Base-by-base conservation (phyloP, 92 coral and sea anemone genomes). In the Desmophyllum pertusum region DNA sequence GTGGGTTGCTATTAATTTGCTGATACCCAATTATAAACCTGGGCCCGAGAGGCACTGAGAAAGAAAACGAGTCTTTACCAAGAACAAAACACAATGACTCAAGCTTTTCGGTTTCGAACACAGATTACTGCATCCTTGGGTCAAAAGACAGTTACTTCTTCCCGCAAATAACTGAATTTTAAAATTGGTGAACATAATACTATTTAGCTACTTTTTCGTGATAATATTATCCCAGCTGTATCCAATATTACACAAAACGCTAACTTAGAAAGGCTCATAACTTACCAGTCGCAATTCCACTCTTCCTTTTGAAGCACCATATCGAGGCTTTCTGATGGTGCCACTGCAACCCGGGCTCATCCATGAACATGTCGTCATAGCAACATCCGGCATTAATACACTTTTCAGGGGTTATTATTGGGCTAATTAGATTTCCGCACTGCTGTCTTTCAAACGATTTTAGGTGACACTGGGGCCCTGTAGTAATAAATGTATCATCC, bases 281-380 rank as follows among this genome's bases (percentile, higher is more conserved):
- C 79, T 52, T 75, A 55, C 79, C 43, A 18, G 39, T n/a, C 18
- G 63, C 62, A 5, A 27, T n/a, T 6, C 3, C 23, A 3, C 45
- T 63, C 71, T 59, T 61, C 23, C 18, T 65, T 5, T 65, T 62
- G 70, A 88, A 90, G 84, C 93, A 90, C 91, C 93, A 90, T 72
- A 79, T 75, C 46, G 70, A 52, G 40, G 84, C 91, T 6, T 90
- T 62, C 5, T 63, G 41, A 75, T 53, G 61, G 88, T 81, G 55
- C 80, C 81, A 80, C 29, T 71, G 77, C 41, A 90, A 19, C 9
- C n/a, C 51, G 31, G 91, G 88, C 53, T 90, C 93, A 68, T 66
- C 64, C 88, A 90, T 81, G 40, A 88, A 90, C 76, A 87, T 87
- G 88, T 90, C 93, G 84, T 90, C 93, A 77, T 90, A 90, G 88